phyloP scores from a whole-genome alignment of 2,888 invertebrate genomes.

The Muscina levida region DNA sequence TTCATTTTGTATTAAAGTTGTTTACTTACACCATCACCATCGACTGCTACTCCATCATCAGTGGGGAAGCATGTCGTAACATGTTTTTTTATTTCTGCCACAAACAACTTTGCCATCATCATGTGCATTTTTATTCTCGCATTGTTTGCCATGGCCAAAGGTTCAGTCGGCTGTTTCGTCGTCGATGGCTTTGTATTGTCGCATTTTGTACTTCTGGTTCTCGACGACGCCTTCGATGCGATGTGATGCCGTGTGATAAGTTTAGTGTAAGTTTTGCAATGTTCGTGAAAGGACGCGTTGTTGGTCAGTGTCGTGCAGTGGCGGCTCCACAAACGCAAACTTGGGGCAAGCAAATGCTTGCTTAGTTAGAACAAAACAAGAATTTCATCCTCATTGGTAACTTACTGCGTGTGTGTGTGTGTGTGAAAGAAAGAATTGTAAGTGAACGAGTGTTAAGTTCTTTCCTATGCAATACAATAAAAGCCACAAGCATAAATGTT shows the following conservation, averaged over 20 bases:
- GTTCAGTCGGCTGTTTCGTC: conserved; percentile 25
- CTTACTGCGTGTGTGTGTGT: too few relatives aligned
- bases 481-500: too few relatives aligned
- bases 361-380: neutral
- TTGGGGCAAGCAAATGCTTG: neutral
- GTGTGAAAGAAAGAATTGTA: too few relatives aligned
- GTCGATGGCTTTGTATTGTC: conserved; percentile 22
- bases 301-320: neutral
- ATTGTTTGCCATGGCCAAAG: conserved; percentile 48
- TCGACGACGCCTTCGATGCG: neutral
- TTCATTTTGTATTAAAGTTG: neutral
- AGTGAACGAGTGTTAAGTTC: too few relatives aligned
- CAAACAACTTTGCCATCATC: conserved; percentile 25
- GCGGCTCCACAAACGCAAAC: neutral
- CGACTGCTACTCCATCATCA: neutral
- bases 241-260: conserved; percentile 6
- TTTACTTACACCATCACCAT: neutral
- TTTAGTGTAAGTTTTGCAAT: conserved; percentile 63
- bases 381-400: too few relatives aligned
- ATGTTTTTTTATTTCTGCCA: conserved; percentile 39
- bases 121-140: conserved; percentile 38
- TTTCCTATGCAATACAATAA: too few relatives aligned
- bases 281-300: conserved; percentile 53
- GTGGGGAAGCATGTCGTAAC: conserved; percentile 3
- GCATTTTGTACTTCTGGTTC: neutral